Evolutionary conservation across 2,797 vertebrate genomes (phyloP).

Genomic region (Ambastaia sidthimunki): DNA sequence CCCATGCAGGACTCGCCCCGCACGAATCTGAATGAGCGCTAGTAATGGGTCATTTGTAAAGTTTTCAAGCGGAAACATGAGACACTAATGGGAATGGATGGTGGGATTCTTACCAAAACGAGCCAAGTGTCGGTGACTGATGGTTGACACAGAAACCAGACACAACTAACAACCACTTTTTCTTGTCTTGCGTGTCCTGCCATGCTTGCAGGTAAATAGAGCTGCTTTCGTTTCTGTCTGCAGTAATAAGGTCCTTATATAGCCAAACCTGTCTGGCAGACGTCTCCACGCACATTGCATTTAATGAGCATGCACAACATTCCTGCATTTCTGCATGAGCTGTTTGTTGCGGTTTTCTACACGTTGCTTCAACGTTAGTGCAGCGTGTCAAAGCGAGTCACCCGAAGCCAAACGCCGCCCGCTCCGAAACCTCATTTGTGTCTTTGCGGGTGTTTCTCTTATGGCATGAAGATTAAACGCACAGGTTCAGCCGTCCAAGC

Average conservation of each 20-base stretch:
- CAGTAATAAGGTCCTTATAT: slow-evolving; percentile 37
- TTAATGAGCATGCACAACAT: slow-evolving; percentile 32
- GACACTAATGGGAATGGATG: slow-evolving; percentile 50
- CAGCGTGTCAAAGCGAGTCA: slow-evolving; percentile 13
- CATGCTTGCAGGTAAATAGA: slow-evolving; percentile 29
- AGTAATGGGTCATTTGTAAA: slow-evolving; percentile 40
- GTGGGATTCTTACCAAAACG: slow-evolving; percentile 52
- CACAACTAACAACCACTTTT: slow-evolving; percentile 42
- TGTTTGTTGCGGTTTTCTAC: slow-evolving; percentile 21
- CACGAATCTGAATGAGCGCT: slow-evolving; percentile 33
- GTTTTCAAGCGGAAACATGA: slow-evolving; percentile 39
- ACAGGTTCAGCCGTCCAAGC: not conserved
- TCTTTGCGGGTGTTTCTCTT: slow-evolving; percentile 14
- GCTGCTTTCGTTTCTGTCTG: slow-evolving; percentile 26
- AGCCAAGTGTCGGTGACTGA: slow-evolving; percentile 48
- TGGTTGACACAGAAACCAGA: slow-evolving; percentile 50
- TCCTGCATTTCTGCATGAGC: slow-evolving; percentile 19
- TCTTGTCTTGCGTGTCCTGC: slow-evolving; percentile 12
- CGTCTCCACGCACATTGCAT: not conserved
- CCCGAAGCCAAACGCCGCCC: slow-evolving; percentile 12
- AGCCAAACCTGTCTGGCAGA: slow-evolving; percentile 14
- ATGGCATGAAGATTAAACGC: slow-evolving; percentile 30
- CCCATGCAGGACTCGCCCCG: slow-evolving; percentile 8
- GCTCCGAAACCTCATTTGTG: slow-evolving; percentile 28
- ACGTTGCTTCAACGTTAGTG: slow-evolving; percentile 7